Evolutionary conservation across 1,140 invertebrate species (phyloP), one percentile per base, ranked within the genome.

Genomic region (Drosophila kepulauana): DNA sequence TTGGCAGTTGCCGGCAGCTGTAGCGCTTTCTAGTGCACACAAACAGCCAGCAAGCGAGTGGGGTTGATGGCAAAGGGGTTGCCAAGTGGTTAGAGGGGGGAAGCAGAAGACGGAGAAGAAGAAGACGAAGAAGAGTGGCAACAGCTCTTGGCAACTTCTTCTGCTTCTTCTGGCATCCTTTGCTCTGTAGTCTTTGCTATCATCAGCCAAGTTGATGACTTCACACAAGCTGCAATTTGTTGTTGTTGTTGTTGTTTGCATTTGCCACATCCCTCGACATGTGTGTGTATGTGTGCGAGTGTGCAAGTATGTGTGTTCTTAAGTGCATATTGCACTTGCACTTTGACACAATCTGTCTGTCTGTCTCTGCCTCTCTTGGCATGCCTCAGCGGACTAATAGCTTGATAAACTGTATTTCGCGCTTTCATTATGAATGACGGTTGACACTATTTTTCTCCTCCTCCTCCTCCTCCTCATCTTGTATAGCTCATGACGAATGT

Each of bases 361-460:
- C 64, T 68, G 41, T 33, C 65, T 43, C 46, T 25, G 20, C 20
- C 20, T 38, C 33, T 64, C 20, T 59, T 77, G 76, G 49, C 52
- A 68, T 51, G 56, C 59, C 56, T 48, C 52, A 71, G 51, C 71
- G 79, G 74, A 78, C 82, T 88, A 87, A 87, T 87, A 88, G 82
- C 82, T 66, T 80, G 79, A 87, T 88, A 80, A 88, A 84, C 80
- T 78, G 59, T 58, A 71, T 77, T 67, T 69, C 79, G 63, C 82
- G 68, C 72, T 79, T 58, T 79, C 63, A 79, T 86, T 66, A 86
- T 75, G 69, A 81, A 56, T 52, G 70, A 58, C 46, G 61, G 49
- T 33, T 57, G 15, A 25, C 65, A 52, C 38, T 13, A 35, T 38
- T 16, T 28, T 25, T 25, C 20, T 3, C 20, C 20, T 20, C 16